Evolutionary conservation across 2,888 invertebrate genomes (phyloP).

Genomic region (Cotesia congregata): DNA sequence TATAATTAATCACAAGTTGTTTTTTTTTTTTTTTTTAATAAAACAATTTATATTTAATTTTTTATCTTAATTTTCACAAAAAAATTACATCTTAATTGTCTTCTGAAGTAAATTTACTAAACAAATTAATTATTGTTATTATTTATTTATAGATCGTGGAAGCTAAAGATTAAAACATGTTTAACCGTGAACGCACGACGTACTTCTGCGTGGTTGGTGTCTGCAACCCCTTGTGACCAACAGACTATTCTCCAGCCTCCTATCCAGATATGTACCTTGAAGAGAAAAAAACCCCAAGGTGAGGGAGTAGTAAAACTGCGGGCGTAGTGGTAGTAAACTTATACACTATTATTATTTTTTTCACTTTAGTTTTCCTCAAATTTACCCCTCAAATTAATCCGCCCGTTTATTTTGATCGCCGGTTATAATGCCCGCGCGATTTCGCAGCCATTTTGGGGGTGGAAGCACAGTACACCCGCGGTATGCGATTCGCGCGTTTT

Average conservation of each 20-base stretch:
- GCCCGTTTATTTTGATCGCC: constrained; percentile 68
- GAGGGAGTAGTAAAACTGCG: constrained; percentile 17
- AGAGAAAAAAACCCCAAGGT: constrained; percentile 15
- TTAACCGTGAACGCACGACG: constrained; percentile 54
- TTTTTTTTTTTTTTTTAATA: background rate
- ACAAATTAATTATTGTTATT: no score
- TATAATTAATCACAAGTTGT: background rate
- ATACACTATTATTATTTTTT: background rate
- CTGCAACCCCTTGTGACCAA: constrained; percentile 27
- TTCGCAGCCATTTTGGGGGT: constrained; percentile 70
- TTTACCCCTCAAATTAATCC: constrained; percentile 65
- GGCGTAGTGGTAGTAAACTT: background rate
- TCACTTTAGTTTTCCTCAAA: constrained; percentile 46
- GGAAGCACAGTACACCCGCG: constrained; percentile 59
- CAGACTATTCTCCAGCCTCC: constrained; percentile 4
- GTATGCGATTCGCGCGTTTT: constrained; percentile 51
- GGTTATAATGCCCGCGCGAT: constrained; percentile 64
- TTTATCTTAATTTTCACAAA: no score
- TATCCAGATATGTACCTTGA: background rate
- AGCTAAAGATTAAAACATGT: constrained; percentile 47
- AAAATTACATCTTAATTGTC: no score
- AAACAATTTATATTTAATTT: no score
- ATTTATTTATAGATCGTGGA: no score
- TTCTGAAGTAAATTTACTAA: no score
- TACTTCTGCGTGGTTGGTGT: constrained; percentile 53